These are phyloP conservation scores for Ochotona princeps DNA, from an alignment of 2,113 vertebrate genomes.

Conservation along the genomic window DNA sequence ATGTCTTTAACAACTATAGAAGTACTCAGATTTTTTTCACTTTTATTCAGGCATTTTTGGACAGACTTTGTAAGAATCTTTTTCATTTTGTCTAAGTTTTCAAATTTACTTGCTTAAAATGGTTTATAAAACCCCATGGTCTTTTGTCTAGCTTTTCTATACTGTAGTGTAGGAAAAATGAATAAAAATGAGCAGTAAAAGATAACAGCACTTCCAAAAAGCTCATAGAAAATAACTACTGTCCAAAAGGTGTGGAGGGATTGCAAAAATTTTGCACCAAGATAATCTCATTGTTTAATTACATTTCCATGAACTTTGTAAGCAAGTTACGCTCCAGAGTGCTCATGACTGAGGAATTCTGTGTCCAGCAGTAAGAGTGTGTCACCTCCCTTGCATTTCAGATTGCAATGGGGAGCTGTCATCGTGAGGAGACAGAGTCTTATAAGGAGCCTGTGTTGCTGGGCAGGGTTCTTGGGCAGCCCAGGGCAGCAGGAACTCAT, in stretches of 20 bases:
- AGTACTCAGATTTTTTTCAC: slow-evolving; percentile 12
- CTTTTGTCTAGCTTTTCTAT: neutral
- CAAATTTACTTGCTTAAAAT: slow-evolving; percentile 3
- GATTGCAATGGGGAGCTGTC: no score
- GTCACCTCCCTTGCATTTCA: neutral
- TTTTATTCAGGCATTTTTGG: neutral
- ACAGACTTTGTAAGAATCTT: slow-evolving; percentile 11
- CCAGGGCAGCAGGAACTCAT: no score
- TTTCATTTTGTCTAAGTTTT: slow-evolving; percentile 35
- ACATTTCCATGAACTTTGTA: no score
- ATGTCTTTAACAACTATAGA: slow-evolving; percentile 15
- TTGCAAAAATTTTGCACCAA: no score
- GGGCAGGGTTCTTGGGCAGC: no score
- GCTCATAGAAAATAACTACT: no score
- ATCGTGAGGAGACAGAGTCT: neutral
- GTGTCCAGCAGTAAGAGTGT: neutral
- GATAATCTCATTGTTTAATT: no score
- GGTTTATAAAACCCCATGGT: neutral
- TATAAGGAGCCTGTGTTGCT: no score
- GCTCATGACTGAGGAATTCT: neutral
- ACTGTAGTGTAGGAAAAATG: neutral
- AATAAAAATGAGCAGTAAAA: neutral
- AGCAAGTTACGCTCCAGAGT: neutral
- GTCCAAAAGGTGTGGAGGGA: no score
- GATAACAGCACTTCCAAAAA: no score